Percentiles rank a stretch among this genome's conserved stretches.
Conservation (phyloP, 2,113 vertebrate species). For the Onychostoma macrolepis region DNA sequence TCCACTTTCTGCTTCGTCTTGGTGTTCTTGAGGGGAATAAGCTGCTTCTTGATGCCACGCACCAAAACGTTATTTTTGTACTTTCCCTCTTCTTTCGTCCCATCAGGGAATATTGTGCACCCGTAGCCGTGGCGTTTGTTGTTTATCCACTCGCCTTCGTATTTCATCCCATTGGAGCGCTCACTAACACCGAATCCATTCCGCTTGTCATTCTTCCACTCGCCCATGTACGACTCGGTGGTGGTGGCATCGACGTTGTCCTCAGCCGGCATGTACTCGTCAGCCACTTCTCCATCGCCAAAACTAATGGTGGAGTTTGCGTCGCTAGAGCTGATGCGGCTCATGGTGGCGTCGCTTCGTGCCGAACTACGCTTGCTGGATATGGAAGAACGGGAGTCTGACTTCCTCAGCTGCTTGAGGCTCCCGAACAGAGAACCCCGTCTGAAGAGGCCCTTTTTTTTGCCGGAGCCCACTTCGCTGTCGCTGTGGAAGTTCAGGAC, state of each 20-base stretch:
- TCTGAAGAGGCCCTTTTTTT: conserved; percentile 92
- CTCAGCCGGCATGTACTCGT: conserved; percentile 85
- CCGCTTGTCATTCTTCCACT: conserved; percentile 97
- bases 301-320: conserved; percentile 95
- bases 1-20: conserved; percentile 97
- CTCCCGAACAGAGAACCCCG: conserved; percentile 92
- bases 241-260: conserved; percentile 96
- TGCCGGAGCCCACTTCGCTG: conserved; percentile 78
- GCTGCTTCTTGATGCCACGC: conserved; percentile 90
- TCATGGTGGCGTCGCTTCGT: conserved; percentile 91
- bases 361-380: conserved; percentile 96
- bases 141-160: conserved; percentile 93
- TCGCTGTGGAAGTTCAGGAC: conserved; percentile 94
- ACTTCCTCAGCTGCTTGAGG: conserved; percentile 88
- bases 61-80: conserved; percentile 95
- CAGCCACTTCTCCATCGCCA: conserved; percentile 83
- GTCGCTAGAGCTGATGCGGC: conserved; percentile 94
- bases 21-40: conserved; percentile 90
- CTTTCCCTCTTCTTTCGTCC: conserved; percentile 93
- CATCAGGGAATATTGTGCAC: conserved; percentile 91
- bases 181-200: conserved; percentile 92
- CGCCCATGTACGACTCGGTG: conserved; percentile 92
- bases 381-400: conserved; percentile 93
- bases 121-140: conserved; percentile 95
- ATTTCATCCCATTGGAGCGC: conserved; percentile 95